Conservation (phyloP, 1,140 invertebrate species). For the Panulirus ornatus region DNA sequence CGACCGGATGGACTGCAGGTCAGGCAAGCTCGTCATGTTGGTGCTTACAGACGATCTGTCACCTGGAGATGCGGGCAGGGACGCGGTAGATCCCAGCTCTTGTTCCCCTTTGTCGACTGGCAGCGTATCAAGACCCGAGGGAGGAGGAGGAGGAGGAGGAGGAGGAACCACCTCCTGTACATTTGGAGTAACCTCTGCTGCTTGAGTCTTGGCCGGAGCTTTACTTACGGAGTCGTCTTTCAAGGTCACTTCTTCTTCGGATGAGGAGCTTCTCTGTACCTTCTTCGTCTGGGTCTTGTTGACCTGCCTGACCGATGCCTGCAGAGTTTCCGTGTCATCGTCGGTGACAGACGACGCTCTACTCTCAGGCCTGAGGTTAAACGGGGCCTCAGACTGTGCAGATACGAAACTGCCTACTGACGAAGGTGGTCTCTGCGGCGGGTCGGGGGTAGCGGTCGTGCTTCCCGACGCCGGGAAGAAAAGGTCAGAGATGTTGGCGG, state of each 20-base stretch:
- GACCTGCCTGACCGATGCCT: slow-evolving; percentile 32
- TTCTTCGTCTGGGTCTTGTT: slow-evolving; percentile 33
- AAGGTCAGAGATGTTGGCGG: slow-evolving; percentile 67
- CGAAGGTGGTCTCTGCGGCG: slow-evolving; percentile 47
- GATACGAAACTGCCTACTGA: slow-evolving; percentile 61
- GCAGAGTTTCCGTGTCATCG: slow-evolving; percentile 58
- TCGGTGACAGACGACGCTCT: slow-evolving; percentile 45
- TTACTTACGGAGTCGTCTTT: slow-evolving; percentile 28
- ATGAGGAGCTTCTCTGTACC: slow-evolving; percentile 28
- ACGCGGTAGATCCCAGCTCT: neutral
- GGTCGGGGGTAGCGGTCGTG: neutral
- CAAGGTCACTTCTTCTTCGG: slow-evolving; percentile 65
- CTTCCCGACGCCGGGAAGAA: slow-evolving; percentile 35
- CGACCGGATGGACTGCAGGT: slow-evolving; percentile 42
- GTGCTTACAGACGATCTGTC: slow-evolving; percentile 26
- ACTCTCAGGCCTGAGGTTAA: slow-evolving; percentile 33
- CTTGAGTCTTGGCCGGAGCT: neutral
- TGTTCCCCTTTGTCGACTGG: neutral
- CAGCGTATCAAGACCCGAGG: neutral
- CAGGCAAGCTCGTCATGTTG: slow-evolving; percentile 52
- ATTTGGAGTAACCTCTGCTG: neutral
- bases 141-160: neutral
- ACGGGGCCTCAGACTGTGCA: slow-evolving; percentile 48
- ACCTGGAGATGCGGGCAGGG: neutral
- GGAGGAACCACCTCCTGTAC: neutral